Conservation (phyloP, 1,140 invertebrate genomes). For the Rhagoletis pomonella region DNA sequence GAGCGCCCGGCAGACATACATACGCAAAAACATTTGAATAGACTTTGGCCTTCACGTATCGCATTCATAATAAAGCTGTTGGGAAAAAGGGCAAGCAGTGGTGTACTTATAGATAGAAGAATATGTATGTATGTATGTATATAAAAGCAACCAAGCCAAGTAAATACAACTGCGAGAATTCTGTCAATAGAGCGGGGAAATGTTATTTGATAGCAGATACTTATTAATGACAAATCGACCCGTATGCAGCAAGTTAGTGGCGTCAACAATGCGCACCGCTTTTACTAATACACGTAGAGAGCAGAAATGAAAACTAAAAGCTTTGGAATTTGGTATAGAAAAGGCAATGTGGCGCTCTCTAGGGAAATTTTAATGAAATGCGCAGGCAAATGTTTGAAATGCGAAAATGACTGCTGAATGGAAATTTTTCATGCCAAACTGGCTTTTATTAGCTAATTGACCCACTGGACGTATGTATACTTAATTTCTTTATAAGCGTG, state of each 20-base stretch:
- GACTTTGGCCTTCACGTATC: background rate
- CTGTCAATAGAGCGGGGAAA: background rate
- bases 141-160: background rate
- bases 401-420: no score
- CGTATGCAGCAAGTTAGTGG: background rate
- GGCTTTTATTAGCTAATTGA: constrained; percentile 11
- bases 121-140: no score
- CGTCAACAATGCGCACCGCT: background rate
- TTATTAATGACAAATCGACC: background rate
- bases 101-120: background rate
- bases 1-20: background rate
- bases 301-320: background rate
- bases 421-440: background rate
- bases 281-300: background rate
- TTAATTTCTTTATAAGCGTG: background rate
- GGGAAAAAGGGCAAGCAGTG: constrained; percentile 18
- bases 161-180: no score
- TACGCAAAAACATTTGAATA: background rate
- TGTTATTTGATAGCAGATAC: background rate
- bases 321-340: background rate
- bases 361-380: background rate
- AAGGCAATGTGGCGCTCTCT: background rate
- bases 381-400: background rate
- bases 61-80: constrained; percentile 7
- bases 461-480: background rate